Evolutionary conservation across 2,797 vertebrate species (phyloP).

Genomic region (Sciurus carolinensis): DNA sequence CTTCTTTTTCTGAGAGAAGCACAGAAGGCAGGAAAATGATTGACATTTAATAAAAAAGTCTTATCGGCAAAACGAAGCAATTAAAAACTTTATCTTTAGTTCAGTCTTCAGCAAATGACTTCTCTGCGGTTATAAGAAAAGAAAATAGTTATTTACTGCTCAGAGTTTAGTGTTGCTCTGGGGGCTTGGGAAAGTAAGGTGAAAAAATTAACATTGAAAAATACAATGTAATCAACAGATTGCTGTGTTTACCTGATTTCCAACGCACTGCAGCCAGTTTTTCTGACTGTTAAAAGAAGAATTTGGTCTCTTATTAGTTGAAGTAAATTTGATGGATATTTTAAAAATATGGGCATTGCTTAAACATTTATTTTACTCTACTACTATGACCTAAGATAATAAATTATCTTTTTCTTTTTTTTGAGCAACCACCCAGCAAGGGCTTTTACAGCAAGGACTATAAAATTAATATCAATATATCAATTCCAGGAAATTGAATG

Average conservation of each 20-base stretch:
- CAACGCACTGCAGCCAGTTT: neutral
- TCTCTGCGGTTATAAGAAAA: neutral
- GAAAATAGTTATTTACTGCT: constrained; percentile 34
- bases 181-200: neutral
- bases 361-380: constrained; percentile 25
- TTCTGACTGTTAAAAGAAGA: constrained; percentile 53
- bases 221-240: neutral
- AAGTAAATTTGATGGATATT: constrained; percentile 30
- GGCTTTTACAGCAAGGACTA: constrained; percentile 43
- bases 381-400: neutral
- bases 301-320: constrained; percentile 9
- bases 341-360: constrained; percentile 20
- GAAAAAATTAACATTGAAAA: neutral
- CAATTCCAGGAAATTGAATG: constrained; percentile 72
- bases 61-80: constrained; percentile 23
- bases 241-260: neutral
- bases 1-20: constrained; percentile 24
- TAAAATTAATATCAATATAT: constrained; percentile 62
- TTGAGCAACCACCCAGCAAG: constrained; percentile 16
- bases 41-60: constrained; percentile 59
- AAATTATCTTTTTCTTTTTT: neutral
- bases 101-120: constrained; percentile 19
- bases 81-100: constrained; percentile 65
- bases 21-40: neutral
- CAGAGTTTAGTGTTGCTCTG: neutral